Percentiles rank a stretch among this genome's conserved stretches.
These are phyloP conservation scores for Papilio machaon DNA, from an alignment of 1,140 invertebrate genomes.

Conservation along the genomic window DNA sequence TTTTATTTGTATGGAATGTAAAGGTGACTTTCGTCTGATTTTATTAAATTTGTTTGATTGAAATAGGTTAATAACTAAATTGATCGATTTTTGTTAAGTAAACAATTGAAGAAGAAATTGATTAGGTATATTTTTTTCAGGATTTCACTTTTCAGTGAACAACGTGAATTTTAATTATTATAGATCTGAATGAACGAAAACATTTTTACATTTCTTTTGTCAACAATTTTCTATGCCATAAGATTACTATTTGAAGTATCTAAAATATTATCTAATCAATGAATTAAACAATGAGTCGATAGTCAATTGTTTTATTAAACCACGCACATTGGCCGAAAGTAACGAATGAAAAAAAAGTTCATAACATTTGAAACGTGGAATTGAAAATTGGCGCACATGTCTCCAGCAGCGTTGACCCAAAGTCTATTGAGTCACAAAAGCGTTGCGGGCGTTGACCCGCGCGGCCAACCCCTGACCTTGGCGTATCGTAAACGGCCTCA, in stretches of 20 bases:
- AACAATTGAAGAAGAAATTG: neutral
- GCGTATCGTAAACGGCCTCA: constrained; percentile 73
- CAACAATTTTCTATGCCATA: too few relatives aligned
- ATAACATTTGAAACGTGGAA: neutral
- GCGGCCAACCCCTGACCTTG: constrained; percentile 79
- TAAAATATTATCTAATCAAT: too few relatives aligned
- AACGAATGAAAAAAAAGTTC: neutral
- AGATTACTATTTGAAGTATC: too few relatives aligned
- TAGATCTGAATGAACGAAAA: too few relatives aligned
- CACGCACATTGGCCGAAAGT: neutral
- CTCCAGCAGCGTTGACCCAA: constrained; percentile 53
- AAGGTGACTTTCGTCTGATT: neutral
- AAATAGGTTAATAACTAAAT: neutral
- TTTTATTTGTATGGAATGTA: constrained; percentile 46
- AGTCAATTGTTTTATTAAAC: neutral
- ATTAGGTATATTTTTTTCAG: neutral
- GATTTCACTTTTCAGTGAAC: neutral
- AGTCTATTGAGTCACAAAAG: constrained; percentile 72
- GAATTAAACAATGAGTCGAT: neutral
- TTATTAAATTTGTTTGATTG: neutral
- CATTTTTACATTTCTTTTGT: too few relatives aligned
- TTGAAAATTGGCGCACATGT: constrained; percentile 37
- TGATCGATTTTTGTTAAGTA: neutral
- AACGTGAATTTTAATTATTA: neutral
- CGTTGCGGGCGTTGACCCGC: constrained; percentile 65